Percentiles rank a stretch among this genome's conserved stretches.
Evolutionary conservation across 2,113 vertebrate genomes (phyloP).

Genomic region (Numenius arquata): DNA sequence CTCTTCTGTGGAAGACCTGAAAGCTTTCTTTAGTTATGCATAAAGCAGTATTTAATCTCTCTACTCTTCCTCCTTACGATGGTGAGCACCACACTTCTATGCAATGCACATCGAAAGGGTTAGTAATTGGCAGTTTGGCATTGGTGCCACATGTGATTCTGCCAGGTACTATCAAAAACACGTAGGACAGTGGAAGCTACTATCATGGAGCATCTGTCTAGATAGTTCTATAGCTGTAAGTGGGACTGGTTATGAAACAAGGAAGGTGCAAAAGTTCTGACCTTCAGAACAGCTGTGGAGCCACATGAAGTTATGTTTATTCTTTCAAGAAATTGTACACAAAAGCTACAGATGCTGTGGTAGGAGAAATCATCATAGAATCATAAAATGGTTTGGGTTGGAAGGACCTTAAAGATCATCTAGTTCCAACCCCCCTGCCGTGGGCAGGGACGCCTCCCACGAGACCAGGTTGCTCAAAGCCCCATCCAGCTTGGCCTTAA

Average conservation of each 20-base stretch:
- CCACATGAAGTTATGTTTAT: neutral
- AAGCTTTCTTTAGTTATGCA: neutral
- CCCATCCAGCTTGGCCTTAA: too few relatives aligned
- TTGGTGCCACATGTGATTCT: neutral
- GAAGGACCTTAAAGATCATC: too few relatives aligned
- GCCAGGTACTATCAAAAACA: rapidly evolving
- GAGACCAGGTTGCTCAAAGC: too few relatives aligned
- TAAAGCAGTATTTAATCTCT: neutral
- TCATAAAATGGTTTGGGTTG: too few relatives aligned
- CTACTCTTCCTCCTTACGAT: neutral
- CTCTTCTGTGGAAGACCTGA: neutral
- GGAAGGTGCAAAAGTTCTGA: neutral
- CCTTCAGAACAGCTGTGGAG: neutral
- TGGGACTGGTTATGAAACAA: neutral
- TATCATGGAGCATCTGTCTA: neutral
- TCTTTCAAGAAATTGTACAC: neutral
- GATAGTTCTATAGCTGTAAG: neutral
- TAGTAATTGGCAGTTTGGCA: neutral
- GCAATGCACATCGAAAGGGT: neutral
- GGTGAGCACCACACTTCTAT: neutral
- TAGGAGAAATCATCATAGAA: neutral
- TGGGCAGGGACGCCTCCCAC: too few relatives aligned
- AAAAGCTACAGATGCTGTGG: neutral
- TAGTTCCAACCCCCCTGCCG: too few relatives aligned
- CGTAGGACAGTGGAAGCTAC: neutral